Percentiles rank a stretch among this genome's conserved stretches.
phyloP scores from a whole-genome alignment of 2,888 invertebrate genomes.

The Galerucella calmariensis region DNA sequence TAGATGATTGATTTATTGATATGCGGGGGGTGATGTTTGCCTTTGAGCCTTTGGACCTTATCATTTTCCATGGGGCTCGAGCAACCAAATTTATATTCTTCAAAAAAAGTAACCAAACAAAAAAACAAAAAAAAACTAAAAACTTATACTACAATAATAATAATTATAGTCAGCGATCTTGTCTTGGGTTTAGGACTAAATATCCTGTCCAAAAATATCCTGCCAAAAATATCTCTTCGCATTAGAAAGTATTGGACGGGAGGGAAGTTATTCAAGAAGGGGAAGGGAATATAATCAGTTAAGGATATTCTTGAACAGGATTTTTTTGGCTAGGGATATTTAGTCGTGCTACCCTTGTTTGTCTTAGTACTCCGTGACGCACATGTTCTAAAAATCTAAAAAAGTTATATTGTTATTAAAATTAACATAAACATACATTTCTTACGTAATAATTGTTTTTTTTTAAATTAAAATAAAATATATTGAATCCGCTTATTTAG shows the following conservation, averaged over 20 bases:
- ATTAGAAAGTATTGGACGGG: too few species aligned
- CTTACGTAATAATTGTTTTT: neutral
- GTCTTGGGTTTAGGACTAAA: too few species aligned
- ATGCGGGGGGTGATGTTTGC: slow-evolving; percentile 52
- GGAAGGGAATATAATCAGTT: too few species aligned
- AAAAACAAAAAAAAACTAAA: neutral
- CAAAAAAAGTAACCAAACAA: neutral
- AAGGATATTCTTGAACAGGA: too few species aligned
- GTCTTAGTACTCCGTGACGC: neutral
- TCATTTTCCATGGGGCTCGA: neutral
- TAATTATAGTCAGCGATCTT: too few species aligned
- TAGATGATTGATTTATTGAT: slow-evolving; percentile 42
- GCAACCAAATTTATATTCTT: neutral
- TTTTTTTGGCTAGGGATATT: too few species aligned
- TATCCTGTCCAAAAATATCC: too few species aligned
- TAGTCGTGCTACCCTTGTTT: too few species aligned
- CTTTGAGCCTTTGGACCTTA: slow-evolving; percentile 8
- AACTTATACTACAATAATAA: neutral
- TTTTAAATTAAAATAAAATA: slow-evolving; percentile 5
- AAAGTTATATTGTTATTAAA: neutral
- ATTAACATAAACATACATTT: neutral
- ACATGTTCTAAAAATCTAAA: neutral
- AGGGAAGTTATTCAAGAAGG: too few species aligned
- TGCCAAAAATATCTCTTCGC: too few species aligned
- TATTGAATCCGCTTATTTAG: neutral